Base-by-base conservation (phyloP, 2,113 vertebrate species). In the Tetrao urogallus region DNA sequence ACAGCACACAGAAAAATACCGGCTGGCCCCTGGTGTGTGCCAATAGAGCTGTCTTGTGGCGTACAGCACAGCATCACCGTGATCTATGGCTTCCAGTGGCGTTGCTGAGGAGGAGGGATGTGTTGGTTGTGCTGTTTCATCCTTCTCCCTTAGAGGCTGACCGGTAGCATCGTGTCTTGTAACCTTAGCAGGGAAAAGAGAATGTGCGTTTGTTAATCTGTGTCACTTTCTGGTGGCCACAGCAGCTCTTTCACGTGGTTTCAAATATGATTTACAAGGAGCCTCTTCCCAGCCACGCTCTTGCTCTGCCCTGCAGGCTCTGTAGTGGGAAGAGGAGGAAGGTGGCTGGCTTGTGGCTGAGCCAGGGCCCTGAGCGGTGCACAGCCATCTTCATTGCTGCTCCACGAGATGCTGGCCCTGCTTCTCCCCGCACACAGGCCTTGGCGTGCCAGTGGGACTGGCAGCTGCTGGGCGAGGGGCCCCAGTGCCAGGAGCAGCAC, bases 401-500 rank as follows among this genome's bases (percentile, higher is more conserved):
- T 88, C 42, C 64, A 82, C 80, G 82, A 89, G 86, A 74, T 18
- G 38, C 40, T 8, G 47, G 10, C 57, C 75, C 43, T 32, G 65
- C 34, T 86, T 78, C 66, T 90, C 21, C 67, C 36, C 16, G 54
- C 7, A 2, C 0, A 1, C 52, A 58, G 70, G 14, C 66, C 60
- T 78, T 28, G 0, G 11, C 1, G 1, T 77, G 61, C 25, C 0
- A 71, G 27, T 3, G 21, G 56, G 63, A 65, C 58, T 0, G 0
- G 38, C 43, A 17, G 24, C 57, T 63, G 11, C 43, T 4, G 0
- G 38, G 27, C 28, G 67, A 45, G 16, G 75, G 70, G 38, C 40
- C 1, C 0, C 42, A 28, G 40, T 54, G 43, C 77, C 2, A 4
- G 50, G 8, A 75, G 1, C 30, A 48, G 8, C 64, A 36, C 25